Evolutionary conservation across 2,797 vertebrate genomes (phyloP).

Genomic region (Mus caroli): DNA sequence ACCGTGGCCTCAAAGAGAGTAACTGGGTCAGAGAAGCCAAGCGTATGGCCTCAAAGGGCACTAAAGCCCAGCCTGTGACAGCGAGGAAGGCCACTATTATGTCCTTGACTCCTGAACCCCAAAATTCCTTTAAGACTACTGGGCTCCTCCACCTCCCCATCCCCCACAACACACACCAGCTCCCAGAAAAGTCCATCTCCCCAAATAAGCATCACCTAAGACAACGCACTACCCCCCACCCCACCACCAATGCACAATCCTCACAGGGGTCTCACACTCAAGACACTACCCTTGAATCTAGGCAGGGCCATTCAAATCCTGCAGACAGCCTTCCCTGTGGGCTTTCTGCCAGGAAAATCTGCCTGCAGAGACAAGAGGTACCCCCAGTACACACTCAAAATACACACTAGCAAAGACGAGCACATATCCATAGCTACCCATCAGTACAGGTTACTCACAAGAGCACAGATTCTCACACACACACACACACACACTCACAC

Average conservation of each 20-base stretch:
- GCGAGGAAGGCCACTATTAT: background rate
- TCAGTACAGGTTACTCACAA: conserved; percentile 1
- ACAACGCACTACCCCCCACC: background rate
- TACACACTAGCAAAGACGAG: conserved; percentile 7
- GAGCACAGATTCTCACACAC: conserved; percentile 28
- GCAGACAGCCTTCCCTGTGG: conserved; percentile 40
- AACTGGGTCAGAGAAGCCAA: background rate
- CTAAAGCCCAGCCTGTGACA: background rate
- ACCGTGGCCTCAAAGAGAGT: background rate
- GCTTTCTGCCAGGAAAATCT: conserved; percentile 66
- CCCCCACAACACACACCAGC: conserved; percentile 6
- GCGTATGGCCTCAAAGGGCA: background rate
- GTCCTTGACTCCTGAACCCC: background rate
- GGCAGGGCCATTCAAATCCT: conserved; percentile 14
- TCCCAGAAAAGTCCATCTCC: conserved; percentile 51
- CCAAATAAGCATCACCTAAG: conserved; percentile 20
- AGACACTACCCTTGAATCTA: background rate
- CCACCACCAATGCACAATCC: background rate
- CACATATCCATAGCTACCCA: background rate
- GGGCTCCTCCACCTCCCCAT: background rate
- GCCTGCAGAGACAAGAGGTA: conserved; percentile 61
- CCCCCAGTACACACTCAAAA: conserved; percentile 46
- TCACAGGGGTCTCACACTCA: background rate
- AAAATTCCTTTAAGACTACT: background rate
- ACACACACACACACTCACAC: background rate